Base-by-base conservation (phyloP, 2,113 vertebrate species). In the Notiomystis cincta region DNA sequence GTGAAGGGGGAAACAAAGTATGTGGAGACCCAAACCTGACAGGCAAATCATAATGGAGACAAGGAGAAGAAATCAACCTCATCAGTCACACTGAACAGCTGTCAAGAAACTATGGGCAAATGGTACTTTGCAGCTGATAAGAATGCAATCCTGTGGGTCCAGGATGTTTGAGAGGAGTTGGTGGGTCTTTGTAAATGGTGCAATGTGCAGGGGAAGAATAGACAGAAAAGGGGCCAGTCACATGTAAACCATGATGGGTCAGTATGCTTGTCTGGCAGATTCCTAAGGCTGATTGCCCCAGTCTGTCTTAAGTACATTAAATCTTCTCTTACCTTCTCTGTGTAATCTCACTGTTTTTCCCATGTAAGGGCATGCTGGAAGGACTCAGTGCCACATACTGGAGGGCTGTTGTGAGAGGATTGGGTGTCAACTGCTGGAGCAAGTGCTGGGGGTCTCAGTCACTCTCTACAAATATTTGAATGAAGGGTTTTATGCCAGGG, bases 231-330 rank as follows among this genome's bases (percentile, higher is more conserved):
- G 25, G 20, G 7, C 13, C 0, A 0, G 13, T 88, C 0, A 0
- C 0, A 0, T 67, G 24, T 83, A 48, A 80, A 67, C 53, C 0
- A 0, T 42, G 21, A 12, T 0, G 0, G 5, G 22, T 69, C 31
- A 16, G 4, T 56, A 4, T 0, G 0, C 22, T 54, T 80, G 18
- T 44, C 35, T 51, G 56, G 9, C 42, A 38, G 38, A 80, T 33
- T 58, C 40, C 30, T 40, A 30, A 1, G 2, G 19, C 24, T 25
- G 30, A 23, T 42, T 45, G 15, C 6, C 5, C 3, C 25, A 51
- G 15, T 33, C 33, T 38, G 6, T 60, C 23, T 33, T 47, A 62
- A 51, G 15, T 81, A 25, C 27, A 69, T 72, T 87, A 83, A 87
- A 83, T 64, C 10, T 56, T 77, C 25, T 69, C 13, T 60, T 61